phyloP scores from a whole-genome alignment of 2,888 invertebrate species.

The Antitype chi region DNA sequence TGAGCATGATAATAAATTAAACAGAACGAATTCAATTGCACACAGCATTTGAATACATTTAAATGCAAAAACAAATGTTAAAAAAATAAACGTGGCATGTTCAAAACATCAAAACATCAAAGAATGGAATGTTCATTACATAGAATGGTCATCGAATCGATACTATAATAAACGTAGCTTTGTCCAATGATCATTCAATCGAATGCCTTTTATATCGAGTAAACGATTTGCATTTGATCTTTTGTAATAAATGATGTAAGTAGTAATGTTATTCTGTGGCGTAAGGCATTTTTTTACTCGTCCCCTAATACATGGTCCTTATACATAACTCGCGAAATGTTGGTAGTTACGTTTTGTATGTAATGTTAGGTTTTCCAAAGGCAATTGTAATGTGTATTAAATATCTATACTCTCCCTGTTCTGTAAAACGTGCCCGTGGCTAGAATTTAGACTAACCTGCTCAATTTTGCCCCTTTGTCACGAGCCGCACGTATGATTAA shows the following conservation, averaged over 20 bases:
- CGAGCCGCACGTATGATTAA: no score
- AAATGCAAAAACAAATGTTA: not conserved
- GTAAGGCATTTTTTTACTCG: not conserved
- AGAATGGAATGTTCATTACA: not conserved
- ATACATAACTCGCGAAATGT: not conserved
- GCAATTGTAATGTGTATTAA: not conserved
- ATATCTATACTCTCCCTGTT: no score
- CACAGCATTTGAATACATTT: not conserved
- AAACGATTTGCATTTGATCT: conserved; percentile 6
- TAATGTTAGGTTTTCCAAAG: not conserved
- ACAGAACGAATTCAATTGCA: not conserved
- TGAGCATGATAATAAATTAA: not conserved
- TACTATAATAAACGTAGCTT: conserved; percentile 13
- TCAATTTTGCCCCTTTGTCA: no score
- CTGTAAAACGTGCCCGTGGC: no score
- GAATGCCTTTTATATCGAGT: conserved; percentile 12
- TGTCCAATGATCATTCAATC: conserved; percentile 11
- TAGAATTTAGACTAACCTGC: no score
- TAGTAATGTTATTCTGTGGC: not conserved
- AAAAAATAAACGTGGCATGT: not conserved
- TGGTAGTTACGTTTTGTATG: not conserved
- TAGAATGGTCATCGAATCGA: conserved; percentile 7
- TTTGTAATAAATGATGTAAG: no score
- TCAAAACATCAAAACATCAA: conserved; percentile 4
- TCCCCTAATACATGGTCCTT: not conserved